These are phyloP conservation scores for Belgica antarctica DNA, from an alignment of 2,888 invertebrate species.

Conservation along the genomic window DNA sequence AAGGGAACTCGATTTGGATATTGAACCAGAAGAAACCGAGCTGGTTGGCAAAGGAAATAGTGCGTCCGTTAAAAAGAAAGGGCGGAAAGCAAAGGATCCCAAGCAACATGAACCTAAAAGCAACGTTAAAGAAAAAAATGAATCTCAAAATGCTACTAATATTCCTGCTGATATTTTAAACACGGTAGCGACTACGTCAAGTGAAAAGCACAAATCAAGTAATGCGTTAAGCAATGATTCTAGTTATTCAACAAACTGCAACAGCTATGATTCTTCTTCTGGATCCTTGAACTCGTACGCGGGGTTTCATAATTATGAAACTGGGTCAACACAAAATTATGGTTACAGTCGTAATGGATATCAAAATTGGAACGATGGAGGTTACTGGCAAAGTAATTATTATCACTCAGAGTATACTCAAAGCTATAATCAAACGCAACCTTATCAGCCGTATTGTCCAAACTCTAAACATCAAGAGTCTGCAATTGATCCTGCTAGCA, in stretches of 20 bases:
- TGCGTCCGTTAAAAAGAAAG: constrained; percentile 34
- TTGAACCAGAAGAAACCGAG: constrained; percentile 77
- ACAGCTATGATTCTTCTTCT: background rate
- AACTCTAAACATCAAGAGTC: constrained; percentile 13
- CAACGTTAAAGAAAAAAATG: too few relatives aligned
- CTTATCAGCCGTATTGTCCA: constrained; percentile 11
- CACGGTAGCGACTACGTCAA: too few relatives aligned
- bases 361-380: constrained; percentile 5
- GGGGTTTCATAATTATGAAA: constrained; percentile 18
- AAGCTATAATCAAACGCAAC: constrained; percentile 9
- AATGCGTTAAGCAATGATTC: background rate
- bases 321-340: background rate
- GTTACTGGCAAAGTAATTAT: constrained; percentile 37
- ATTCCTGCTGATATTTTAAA: too few relatives aligned
- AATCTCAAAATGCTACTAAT: too few relatives aligned
- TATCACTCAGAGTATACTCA: constrained; percentile 23
- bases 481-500: constrained; percentile 28
- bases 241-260: constrained; percentile 32
- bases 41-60: constrained; percentile 54
- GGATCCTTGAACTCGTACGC: constrained; percentile 6
- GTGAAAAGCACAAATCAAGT: background rate
- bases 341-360: background rate
- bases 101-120: too few relatives aligned
- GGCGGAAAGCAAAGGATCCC: constrained; percentile 43
- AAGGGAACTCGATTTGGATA: constrained; percentile 67